Evolutionary conservation across 2,113 vertebrate genomes (phyloP), one percentile per base, ranked within the genome.

Genomic region (Perca flavescens): DNA sequence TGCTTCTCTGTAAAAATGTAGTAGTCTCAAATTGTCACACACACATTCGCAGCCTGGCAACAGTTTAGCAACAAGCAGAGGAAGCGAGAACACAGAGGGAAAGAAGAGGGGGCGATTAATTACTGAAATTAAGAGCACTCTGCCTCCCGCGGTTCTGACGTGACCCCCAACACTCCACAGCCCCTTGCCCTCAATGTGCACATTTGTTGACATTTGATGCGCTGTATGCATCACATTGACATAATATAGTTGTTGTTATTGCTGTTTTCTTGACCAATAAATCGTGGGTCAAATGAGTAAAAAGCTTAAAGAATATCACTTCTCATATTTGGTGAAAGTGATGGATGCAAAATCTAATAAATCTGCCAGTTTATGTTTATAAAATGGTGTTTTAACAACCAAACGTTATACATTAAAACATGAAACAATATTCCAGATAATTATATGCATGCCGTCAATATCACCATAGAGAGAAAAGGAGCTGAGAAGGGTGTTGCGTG

Each of bases 121-220:
- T 92, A 90, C 87, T 67, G 77, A 87, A 90, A 90, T 91, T 87
- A 87, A 88, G 84, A 88, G 82, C 87, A 80, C 90, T 79, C 73
- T 85, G 62, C 77, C 84, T 82, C 90, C 84, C 74, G 73, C 13
- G 0, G 87, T 78, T 89, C 64, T 73, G 66, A 76, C 70, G 71
- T 77, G 77, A 72, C 73, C 83, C 62, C 47, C 64, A n/a, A 52
- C 67, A 61, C 63, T 65, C 72, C 65, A 40, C 36, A 43, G 25
- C 63, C 40, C 52, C 80, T 58, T 56, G 53, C 78, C 67, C 61
- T 82, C 72, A 19, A 8, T 61, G 56, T 73, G 71, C 56, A 34
- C 70, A 54, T 83, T 70, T 77, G 61, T 60, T 49, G 74, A 77
- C 56, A 80, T 80, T 68, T 53, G 63, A 7, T 19, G 36, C 67